phyloP scores from a whole-genome alignment of 2,797 vertebrate species.

The Pogoniulus pusillus region DNA sequence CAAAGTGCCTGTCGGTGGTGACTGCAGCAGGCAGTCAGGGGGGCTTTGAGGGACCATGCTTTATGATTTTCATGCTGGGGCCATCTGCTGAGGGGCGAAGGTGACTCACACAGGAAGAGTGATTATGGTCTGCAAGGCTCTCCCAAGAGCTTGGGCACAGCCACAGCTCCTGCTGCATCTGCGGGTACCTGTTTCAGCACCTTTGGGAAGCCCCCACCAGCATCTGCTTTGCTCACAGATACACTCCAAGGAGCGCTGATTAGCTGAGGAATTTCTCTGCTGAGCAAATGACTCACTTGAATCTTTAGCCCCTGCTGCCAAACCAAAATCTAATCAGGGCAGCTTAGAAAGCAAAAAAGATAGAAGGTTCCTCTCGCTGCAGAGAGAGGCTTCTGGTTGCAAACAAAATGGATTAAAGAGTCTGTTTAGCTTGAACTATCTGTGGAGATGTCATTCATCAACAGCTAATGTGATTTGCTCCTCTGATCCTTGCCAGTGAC shows the following conservation, averaged over 20 bases:
- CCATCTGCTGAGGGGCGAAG: neutral
- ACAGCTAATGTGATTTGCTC: neutral
- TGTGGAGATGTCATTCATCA: neutral
- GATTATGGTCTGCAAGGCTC: neutral
- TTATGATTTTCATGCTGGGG: neutral
- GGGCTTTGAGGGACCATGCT: neutral
- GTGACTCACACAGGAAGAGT: neutral
- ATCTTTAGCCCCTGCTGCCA: neutral
- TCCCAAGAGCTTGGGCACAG: neutral
- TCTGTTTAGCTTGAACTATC: slow-evolving; percentile 23
- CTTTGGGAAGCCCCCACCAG: neutral
- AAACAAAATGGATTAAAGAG: slow-evolving; percentile 16
- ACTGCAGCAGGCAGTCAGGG: neutral
- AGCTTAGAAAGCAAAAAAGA: neutral
- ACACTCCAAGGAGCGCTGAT: neutral
- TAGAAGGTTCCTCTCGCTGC: neutral
- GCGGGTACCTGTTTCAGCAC: neutral
- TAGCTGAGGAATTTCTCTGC: slow-evolving; percentile 1
- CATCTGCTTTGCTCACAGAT: neutral
- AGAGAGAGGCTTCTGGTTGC: neutral
- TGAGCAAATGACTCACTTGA: neutral
- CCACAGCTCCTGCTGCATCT: neutral
- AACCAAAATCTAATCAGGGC: neutral
- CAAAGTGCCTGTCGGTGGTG: neutral
- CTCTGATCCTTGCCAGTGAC: neutral